Evolutionary conservation across 2,888 invertebrate genomes (phyloP), one percentile per base, ranked within the genome.

Genomic region (Boloria euphrosyne): DNA sequence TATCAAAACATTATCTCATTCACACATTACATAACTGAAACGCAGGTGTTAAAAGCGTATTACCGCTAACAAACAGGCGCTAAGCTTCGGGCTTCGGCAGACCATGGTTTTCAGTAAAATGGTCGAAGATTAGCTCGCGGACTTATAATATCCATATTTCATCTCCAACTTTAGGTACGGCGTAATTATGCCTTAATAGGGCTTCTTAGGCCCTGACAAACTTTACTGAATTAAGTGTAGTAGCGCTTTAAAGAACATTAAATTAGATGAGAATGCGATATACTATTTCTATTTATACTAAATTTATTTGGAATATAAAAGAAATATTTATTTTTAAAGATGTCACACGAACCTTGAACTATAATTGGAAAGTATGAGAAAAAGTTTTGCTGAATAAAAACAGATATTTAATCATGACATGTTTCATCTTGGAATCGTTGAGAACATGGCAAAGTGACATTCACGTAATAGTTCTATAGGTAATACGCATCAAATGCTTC

Each of bases 41-140:
- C 87, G 83, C 89, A 89, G 88, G 90, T 90, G 90, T 87, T 89
- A 89, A 89, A 88, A 89, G 82, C 87, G 84, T 86, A 89, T 89
- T 88, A 90, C 80, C 80, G 82, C 74, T 80, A 79, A 88, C 91
- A 90, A 91, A 91, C 89, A 90, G 86, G 87, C 84, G 88, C 79
- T 90, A 90, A 90, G 89, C 87, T 81, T 79, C 77, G 82, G 85
- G 83, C 84, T 87, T 85, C 85, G 83, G 84, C 82, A 82, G 78
- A 82, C 85, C 84, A 83, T 81, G 79, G 80, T 84, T 38, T 38
- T 81, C 78, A 80, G 80, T 81, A 81, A 85, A 90, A 90, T 82
- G 87, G 85, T 78, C 78, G 82, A 89, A 90, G 89, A 90, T 90
- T 89, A 90, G 83, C 85, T 73, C 73, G 72, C 79, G 80, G 78